Conservation (phyloP, 1,140 invertebrate genomes). For the Aphidius ervi region DNA sequence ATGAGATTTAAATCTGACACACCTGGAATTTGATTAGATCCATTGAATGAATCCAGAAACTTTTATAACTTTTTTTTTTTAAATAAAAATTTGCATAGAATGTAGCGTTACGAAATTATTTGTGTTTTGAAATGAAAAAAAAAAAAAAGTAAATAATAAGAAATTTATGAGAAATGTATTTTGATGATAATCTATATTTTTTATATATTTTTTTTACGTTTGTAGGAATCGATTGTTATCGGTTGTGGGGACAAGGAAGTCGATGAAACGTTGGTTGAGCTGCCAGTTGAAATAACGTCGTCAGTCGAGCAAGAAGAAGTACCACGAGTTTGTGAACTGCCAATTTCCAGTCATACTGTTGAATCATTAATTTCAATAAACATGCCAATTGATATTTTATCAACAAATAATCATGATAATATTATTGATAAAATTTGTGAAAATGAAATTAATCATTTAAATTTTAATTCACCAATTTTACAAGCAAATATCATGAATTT, state of each 20-base stretch:
- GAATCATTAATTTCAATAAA: too few relatives aligned
- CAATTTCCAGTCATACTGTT: too few relatives aligned
- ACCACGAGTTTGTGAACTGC: slow-evolving; percentile 1
- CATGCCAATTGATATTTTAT: too few relatives aligned
- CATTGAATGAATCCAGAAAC: neutral
- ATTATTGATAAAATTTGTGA: too few relatives aligned
- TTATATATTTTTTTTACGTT: slow-evolving; percentile 17
- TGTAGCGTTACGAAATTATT: slow-evolving; percentile 47
- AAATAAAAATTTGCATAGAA: slow-evolving; percentile 45
- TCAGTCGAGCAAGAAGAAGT: slow-evolving; percentile 35
- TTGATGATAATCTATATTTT: too few relatives aligned
- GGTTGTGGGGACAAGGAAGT: slow-evolving; percentile 30
- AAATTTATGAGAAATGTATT: too few relatives aligned
- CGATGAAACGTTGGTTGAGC: slow-evolving; percentile 27
- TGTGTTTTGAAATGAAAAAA: slow-evolving; percentile 26
- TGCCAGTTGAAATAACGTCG: slow-evolving; percentile 25
- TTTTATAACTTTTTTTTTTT: slow-evolving; percentile 1
- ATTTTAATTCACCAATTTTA: too few relatives aligned
- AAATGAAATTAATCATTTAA: too few relatives aligned
- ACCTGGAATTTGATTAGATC: slow-evolving; percentile 10
- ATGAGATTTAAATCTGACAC: slow-evolving; percentile 11
- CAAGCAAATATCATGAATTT: too few relatives aligned
- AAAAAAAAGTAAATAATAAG: slow-evolving; percentile 26
- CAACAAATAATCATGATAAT: too few relatives aligned
- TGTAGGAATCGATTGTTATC: slow-evolving; percentile 42